phyloP scores from a whole-genome alignment of 1,140 invertebrate genomes.

The Helicoverpa armigera region DNA sequence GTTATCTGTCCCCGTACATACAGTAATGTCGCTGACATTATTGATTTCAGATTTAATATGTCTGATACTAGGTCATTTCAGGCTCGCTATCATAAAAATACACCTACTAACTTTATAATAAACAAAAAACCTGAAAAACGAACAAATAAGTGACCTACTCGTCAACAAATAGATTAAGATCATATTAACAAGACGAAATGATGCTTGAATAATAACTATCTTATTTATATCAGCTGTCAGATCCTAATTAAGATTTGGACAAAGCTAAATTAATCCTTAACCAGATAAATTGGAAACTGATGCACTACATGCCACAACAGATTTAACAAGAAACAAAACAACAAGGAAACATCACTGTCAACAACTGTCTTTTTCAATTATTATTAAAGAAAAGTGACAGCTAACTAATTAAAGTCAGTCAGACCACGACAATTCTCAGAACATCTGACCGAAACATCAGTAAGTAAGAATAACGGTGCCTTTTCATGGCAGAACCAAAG shows the following conservation, averaged over 20 bases:
- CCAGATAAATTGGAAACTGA: background rate
- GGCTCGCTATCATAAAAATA: too few species aligned
- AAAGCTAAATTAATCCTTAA: background rate
- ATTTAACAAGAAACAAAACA: background rate
- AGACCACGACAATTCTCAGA: background rate
- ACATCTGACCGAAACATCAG: conserved; percentile 24
- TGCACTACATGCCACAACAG: background rate
- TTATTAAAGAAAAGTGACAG: conserved; percentile 9
- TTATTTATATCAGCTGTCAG: background rate
- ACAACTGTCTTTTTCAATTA: background rate
- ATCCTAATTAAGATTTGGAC: background rate
- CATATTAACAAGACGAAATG: too few species aligned
- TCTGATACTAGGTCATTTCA: too few species aligned
- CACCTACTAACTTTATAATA: too few species aligned
- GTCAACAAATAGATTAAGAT: too few species aligned
- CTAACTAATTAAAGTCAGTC: conserved; percentile 13
- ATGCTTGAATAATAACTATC: background rate
- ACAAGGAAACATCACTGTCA: background rate
- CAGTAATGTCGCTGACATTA: too few species aligned
- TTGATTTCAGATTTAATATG: too few species aligned
- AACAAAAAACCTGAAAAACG: too few species aligned
- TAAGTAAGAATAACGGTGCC: conserved; percentile 10
- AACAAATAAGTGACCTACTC: too few species aligned
- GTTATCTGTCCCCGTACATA: too few species aligned
- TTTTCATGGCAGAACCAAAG: conserved; percentile 5